Evolutionary conservation across 2,797 vertebrate genomes (phyloP).

Genomic region (Mormyrops boulengeri): DNA sequence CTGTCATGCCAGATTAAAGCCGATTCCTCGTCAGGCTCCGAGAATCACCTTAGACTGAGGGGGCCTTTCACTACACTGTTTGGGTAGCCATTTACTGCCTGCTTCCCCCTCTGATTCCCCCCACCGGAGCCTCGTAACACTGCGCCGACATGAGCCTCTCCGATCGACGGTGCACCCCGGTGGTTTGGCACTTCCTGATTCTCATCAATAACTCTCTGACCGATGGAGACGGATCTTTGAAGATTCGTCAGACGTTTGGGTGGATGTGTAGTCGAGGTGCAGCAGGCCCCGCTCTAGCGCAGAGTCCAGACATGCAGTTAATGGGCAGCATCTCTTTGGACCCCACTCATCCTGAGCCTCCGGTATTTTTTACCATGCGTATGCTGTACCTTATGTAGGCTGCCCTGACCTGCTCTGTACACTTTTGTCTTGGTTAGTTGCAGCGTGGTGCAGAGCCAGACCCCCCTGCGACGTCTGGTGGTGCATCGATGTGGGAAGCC

Average conservation of each 20-base stretch:
- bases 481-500: constrained; percentile 41
- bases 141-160: not conserved
- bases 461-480: constrained; percentile 40
- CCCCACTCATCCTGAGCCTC: not conserved
- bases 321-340: not conserved
- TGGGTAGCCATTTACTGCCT: not conserved
- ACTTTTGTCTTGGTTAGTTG: constrained; percentile 36
- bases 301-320: not conserved
- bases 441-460: constrained; percentile 31
- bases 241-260: not conserved
- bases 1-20: constrained; percentile 9
- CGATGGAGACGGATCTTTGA: not conserved
- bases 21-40: not conserved
- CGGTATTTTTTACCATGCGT: not conserved
- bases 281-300: not conserved
- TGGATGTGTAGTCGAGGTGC: not conserved
- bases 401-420: constrained; percentile 33
- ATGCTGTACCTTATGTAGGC: not conserved
- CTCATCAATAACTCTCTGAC: not conserved
- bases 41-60: not conserved
- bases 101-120: not conserved
- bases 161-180: not conserved
- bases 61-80: not conserved
- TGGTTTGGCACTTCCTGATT: not conserved
- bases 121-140: not conserved